Evolutionary conservation across 2,113 vertebrate genomes (phyloP).

Genomic region (Meles meles): DNA sequence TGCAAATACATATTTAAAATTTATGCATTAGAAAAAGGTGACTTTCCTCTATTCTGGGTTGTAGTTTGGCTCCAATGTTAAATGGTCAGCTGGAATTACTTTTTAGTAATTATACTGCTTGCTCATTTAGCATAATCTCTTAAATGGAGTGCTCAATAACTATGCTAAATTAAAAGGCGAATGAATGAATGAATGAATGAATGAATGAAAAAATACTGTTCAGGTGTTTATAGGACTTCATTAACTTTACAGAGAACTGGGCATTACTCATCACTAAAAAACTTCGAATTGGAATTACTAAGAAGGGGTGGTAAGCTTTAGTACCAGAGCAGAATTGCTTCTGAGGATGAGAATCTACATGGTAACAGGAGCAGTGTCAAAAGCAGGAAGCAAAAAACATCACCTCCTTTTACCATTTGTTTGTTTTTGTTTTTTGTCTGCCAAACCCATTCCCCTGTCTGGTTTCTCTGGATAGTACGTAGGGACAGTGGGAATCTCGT

Average conservation of each 20-base stretch:
- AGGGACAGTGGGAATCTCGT: background rate
- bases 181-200: background rate
- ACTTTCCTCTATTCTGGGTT: background rate
- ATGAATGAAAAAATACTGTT: background rate
- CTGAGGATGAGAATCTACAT: background rate
- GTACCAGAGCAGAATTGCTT: background rate
- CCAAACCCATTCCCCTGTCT: background rate
- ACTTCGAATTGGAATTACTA: background rate
- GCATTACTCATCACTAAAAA: background rate
- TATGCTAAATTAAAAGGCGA: background rate
- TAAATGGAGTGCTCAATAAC: background rate
- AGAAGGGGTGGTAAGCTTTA: background rate
- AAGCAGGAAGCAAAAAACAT: background rate
- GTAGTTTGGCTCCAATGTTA: background rate
- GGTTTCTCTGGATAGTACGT: background rate
- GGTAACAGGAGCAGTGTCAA: background rate
- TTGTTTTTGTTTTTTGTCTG: background rate
- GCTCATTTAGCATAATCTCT: background rate
- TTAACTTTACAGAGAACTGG: background rate
- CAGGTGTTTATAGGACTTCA: background rate
- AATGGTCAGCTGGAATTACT: background rate
- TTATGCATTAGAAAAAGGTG: background rate
- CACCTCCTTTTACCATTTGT: background rate
- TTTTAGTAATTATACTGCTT: background rate
- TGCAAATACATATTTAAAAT: background rate